Evolutionary conservation across 1,140 invertebrate species (phyloP), one percentile per base, ranked within the genome.

Genomic region (Drosophila quadrilineata): DNA sequence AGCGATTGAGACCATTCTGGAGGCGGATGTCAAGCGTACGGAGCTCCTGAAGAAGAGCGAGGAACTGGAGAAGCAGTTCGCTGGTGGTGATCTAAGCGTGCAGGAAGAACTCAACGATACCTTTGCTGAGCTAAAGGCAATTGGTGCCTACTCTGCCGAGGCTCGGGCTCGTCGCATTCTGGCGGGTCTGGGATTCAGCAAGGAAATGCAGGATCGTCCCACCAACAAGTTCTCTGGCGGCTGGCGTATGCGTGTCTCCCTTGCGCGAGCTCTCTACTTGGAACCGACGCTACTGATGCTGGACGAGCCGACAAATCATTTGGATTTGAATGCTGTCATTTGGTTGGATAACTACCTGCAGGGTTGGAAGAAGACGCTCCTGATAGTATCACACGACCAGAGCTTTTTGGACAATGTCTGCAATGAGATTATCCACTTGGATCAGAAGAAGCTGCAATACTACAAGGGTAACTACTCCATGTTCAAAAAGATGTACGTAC

Each of bases 321-420:
- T 97, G 73, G 98, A 99, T 93, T 91, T 99, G 12, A 99, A 99
- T 90, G 98, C 98, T 69, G 98, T 99, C 43, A 99, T 99, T 92
- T 99, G 98, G 98, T 91, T 99, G 6, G 98, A 99, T 87, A 99
- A 99, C 89, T 99, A 99, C 90, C 91, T 99, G 9, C 97, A 99
- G 92, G 93, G 92, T 1, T 99, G 98, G 98, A 99, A 99, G 90
- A 99, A 99, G 86, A 99, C 98, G 0, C 90, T 99, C 1, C 89
- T 99, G 2, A 96, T 99, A 56, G 98, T 99, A 6, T 99, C 98
- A 77, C 98, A 99, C 92, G 98, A 99, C 92, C 98, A 99, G 90
- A 98, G 97, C 85, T 99, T 99, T 91, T 94, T 99, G 53, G 98
- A 99, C 89, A 99, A 99, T 88, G 98, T 99, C 2, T 99, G 98